phyloP scores from a whole-genome alignment of 2,888 invertebrate species.

The Trichopria drosophilae region DNA sequence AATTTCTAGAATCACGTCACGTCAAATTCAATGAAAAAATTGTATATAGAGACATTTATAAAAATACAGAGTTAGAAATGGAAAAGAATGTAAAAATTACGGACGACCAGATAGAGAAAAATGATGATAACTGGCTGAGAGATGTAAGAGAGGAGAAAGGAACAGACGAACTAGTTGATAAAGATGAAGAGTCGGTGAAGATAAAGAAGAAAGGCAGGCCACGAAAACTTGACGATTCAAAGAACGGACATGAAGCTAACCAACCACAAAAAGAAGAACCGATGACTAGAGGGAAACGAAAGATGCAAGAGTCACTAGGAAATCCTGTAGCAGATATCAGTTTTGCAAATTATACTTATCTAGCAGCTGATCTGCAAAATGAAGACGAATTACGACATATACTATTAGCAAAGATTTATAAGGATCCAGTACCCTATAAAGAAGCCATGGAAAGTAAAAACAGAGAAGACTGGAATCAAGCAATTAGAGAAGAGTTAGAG shows the following conservation, averaged over 20 bases:
- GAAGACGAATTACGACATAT: too few relatives aligned
- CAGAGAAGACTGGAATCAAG: slow-evolving; percentile 10
- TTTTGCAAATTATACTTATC: too few relatives aligned
- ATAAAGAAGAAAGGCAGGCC: too few relatives aligned
- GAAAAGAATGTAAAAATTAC: too few relatives aligned
- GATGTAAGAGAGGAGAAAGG: slow-evolving; percentile 20
- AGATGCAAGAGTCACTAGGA: too few relatives aligned
- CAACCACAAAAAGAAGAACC: slow-evolving; percentile 13
- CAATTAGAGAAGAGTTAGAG: slow-evolving; percentile 17
- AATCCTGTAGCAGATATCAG: slow-evolving; percentile 19
- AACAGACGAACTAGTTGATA: slow-evolving; percentile 15
- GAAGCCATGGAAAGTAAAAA: slow-evolving; percentile 10
- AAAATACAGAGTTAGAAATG: slow-evolving; percentile 10
- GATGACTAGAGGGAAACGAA: slow-evolving; percentile 15
- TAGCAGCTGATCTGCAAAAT: too few relatives aligned
- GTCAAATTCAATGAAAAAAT: slow-evolving; percentile 19
- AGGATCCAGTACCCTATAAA: slow-evolving; percentile 9
- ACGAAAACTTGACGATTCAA: too few relatives aligned
- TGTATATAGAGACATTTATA: slow-evolving; percentile 29
- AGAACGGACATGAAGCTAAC: slow-evolving; percentile 12
- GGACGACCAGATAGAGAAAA: too few relatives aligned
- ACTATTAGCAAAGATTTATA: slow-evolving; percentile 3
- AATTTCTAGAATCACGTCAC: slow-evolving; percentile 18
- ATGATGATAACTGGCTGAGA: slow-evolving; percentile 26
- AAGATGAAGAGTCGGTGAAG: slow-evolving; percentile 11